phyloP scores from a whole-genome alignment of 2,888 invertebrate genomes.

The Petrolisthes cinctipes region DNA sequence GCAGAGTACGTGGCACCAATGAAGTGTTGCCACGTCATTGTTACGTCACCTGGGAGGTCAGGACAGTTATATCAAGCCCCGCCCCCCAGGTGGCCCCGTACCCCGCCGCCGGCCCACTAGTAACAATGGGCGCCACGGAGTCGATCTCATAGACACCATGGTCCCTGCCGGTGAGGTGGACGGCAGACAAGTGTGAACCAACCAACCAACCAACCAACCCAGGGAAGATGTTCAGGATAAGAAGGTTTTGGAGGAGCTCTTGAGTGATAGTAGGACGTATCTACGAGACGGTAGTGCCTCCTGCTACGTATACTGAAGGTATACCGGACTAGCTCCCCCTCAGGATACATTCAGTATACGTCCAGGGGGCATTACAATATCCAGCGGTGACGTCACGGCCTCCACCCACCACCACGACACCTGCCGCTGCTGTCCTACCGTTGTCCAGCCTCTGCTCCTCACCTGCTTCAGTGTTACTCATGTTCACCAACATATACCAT shows the following conservation, averaged over 20 bases:
- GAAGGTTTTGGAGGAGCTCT: slow-evolving; percentile 22
- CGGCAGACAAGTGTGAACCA: not conserved
- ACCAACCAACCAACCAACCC: no score
- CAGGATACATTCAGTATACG: slow-evolving; percentile 99
- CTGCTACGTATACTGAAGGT: slow-evolving; percentile 99
- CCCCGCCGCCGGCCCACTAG: slow-evolving; percentile 57
- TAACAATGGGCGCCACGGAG: slow-evolving; percentile 27
- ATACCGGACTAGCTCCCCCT: slow-evolving; percentile 90
- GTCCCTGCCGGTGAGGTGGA: slow-evolving; percentile 21
- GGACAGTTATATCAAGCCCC: slow-evolving; percentile 50
- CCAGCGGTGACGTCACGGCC: slow-evolving; percentile 48
- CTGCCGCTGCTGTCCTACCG: slow-evolving; percentile 11
- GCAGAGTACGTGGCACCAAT: slow-evolving; percentile 59
- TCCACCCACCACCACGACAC: not conserved
- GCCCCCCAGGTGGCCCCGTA: slow-evolving; percentile 58
- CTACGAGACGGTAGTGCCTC: slow-evolving; percentile 82
- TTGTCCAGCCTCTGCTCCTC: not conserved
- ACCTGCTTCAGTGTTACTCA: not conserved
- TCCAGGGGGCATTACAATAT: slow-evolving; percentile 83
- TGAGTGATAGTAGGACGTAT: slow-evolving; percentile 31
- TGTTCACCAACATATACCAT: no score
- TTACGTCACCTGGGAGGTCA: slow-evolving; percentile 61
- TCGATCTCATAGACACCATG: slow-evolving; percentile 11
- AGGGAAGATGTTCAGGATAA: not conserved
- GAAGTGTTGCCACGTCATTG: slow-evolving; percentile 54